Percentiles rank a stretch among this genome's conserved stretches.
Conservation (phyloP, 2,797 vertebrate species). For the Rhynchotus rufescens region DNA sequence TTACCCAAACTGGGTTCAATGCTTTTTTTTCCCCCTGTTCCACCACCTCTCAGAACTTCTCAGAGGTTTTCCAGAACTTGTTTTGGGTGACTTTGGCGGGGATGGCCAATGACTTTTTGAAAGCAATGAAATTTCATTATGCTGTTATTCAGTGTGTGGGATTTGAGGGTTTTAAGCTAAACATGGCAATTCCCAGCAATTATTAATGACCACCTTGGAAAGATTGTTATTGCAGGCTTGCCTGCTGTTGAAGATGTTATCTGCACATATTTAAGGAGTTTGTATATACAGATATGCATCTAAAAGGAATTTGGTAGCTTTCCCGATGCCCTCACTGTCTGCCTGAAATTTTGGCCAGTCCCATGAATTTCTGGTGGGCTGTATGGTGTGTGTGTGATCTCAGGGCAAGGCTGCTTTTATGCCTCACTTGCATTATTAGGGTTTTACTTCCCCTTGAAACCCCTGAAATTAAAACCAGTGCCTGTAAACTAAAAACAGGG, state of each 20-base stretch:
- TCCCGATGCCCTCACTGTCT: neutral
- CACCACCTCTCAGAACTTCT: neutral
- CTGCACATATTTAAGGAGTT: too few species aligned
- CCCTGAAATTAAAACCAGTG: neutral
- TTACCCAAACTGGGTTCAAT: neutral
- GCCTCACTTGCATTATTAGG: neutral
- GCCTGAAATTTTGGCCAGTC: neutral
- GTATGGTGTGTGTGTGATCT: neutral
- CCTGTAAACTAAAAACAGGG: neutral
- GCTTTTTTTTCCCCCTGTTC: neutral
- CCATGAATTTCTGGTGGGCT: accelerated
- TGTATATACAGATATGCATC: too few species aligned
- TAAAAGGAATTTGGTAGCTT: neutral
- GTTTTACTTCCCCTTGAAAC: neutral
- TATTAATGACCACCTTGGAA: neutral
- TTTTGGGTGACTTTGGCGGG: neutral
- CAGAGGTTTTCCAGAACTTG: neutral
- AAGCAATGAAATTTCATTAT: neutral
- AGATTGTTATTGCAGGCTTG: too few species aligned
- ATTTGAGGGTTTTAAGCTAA: neutral
- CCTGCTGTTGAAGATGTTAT: neutral
- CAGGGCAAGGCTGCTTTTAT: neutral
- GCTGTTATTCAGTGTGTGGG: too few species aligned
- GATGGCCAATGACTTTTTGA: neutral
- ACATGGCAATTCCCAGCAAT: neutral